Percentiles rank a stretch among this genome's conserved stretches.
Conservation (phyloP, 2,888 invertebrate genomes). For the Drosophila prostipennis region DNA sequence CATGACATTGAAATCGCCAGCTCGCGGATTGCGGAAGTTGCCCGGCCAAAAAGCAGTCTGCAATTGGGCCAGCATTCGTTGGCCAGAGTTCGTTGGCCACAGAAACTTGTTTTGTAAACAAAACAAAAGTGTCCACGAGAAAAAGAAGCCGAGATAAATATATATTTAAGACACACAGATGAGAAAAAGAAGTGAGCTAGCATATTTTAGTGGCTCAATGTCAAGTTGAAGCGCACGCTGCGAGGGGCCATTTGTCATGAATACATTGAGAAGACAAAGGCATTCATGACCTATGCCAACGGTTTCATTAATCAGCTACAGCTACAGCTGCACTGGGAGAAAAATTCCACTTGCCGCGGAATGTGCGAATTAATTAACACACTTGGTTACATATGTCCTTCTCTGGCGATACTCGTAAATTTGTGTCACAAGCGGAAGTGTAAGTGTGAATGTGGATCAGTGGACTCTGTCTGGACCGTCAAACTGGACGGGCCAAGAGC, state of each 20-base stretch:
- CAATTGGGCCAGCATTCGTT: constrained; percentile 57
- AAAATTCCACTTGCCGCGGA: constrained; percentile 13
- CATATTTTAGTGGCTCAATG: constrained; percentile 71
- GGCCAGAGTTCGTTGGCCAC: constrained; percentile 48
- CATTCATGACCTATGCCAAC: constrained; percentile 72
- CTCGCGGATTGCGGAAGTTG: constrained; percentile 57
- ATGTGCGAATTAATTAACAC: constrained; percentile 37
- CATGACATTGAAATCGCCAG: constrained; percentile 64
- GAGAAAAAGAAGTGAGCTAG: constrained; percentile 49
- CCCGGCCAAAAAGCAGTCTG: constrained; percentile 26
- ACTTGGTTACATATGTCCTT: no score
- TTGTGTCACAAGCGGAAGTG: constrained; percentile 42
- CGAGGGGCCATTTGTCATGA: constrained; percentile 38
- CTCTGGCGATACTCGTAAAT: background rate
- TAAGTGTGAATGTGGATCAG: constrained; percentile 36
- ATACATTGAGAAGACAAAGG: constrained; percentile 50
- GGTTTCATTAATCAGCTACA: constrained; percentile 30
- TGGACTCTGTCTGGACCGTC: constrained; percentile 31
- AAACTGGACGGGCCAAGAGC: constrained; percentile 34
- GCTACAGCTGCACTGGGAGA: constrained; percentile 3
- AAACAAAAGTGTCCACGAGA: constrained; percentile 32
- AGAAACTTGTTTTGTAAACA: constrained; percentile 57
- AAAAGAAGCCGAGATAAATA: background rate
- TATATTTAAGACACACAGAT: constrained; percentile 11
- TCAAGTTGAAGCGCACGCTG: constrained; percentile 58